Percentiles rank a stretch among this genome's conserved stretches.
Conservation (phyloP, 1,140 invertebrate species). For the Mactra quadrangularis region DNA sequence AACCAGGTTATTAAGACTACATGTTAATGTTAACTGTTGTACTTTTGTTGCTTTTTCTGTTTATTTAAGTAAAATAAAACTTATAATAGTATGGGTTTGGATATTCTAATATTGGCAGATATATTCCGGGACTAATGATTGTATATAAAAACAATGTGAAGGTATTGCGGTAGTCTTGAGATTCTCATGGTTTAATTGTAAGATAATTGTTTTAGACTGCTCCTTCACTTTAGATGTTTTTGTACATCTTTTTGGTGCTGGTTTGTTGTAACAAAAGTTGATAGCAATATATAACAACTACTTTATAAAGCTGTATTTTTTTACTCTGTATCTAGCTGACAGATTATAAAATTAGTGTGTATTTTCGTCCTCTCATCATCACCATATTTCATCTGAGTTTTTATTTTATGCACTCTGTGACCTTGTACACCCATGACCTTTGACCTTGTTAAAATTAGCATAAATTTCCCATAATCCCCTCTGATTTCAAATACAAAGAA, state of each 20-base stretch:
- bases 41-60: too few relatives aligned
- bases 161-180: background rate
- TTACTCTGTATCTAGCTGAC: conserved; percentile 48
- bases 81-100: too few relatives aligned
- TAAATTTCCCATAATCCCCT: conserved; percentile 8
- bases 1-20: too few relatives aligned
- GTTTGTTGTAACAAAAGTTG: conserved; percentile 57
- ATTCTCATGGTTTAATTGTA: background rate
- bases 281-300: conserved; percentile 51
- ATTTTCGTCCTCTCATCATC: conserved; percentile 40
- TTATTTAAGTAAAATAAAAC: too few relatives aligned
- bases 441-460: conserved; percentile 12
- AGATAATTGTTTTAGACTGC: conserved; percentile 30
- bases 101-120: too few relatives aligned
- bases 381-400: conserved; percentile 48
- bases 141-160: too few relatives aligned
- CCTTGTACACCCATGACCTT: conserved; percentile 49
- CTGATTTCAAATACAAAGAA: conserved; percentile 9
- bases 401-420: conserved; percentile 47
- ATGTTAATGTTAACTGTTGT: too few relatives aligned
- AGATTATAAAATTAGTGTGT: conserved; percentile 46
- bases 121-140: too few relatives aligned
- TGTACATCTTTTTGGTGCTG: conserved; percentile 59
- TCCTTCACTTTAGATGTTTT: conserved; percentile 49
- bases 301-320: conserved; percentile 37